A percentile compares a stretch with the other conserved stretches of the same genome.
Conservation (phyloP, 2,888 invertebrate species). For the Tetranychus truncatus region DNA sequence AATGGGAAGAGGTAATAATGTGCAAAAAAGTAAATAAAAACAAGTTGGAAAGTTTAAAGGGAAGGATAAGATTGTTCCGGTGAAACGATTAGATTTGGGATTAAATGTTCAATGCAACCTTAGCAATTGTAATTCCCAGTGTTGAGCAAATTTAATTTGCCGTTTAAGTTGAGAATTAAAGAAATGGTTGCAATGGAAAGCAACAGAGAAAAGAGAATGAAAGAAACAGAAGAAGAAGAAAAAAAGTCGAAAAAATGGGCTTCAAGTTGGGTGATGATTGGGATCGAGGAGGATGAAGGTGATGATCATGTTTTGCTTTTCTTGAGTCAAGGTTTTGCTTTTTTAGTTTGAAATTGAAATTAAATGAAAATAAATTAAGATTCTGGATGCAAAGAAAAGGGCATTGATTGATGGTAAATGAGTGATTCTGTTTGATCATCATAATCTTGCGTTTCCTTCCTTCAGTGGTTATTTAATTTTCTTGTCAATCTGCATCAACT, state of each 20-base stretch:
- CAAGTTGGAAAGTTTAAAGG: neutral
- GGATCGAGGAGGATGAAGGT: too few relatives aligned
- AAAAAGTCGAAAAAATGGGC: too few relatives aligned
- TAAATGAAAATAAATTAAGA: too few relatives aligned
- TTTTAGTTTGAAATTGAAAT: too few relatives aligned
- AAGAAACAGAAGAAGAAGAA: too few relatives aligned
- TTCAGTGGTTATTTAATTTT: neutral
- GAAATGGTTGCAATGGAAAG: too few relatives aligned
- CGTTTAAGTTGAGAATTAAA: too few relatives aligned
- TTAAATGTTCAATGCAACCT: neutral
- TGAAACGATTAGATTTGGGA: neutral
- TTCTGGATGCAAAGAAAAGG: too few relatives aligned
- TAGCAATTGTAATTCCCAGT: neutral
- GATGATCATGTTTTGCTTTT: too few relatives aligned
- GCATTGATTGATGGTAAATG: neutral
- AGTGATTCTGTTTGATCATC: neutral
- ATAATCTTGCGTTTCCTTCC: neutral
- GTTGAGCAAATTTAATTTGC: neutral
- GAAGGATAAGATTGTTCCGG: neutral
- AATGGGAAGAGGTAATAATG: neutral
- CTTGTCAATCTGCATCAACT: neutral
- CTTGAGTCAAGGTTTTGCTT: too few relatives aligned
- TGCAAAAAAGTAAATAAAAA: neutral
- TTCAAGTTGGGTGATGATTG: too few relatives aligned
- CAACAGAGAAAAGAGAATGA: too few relatives aligned